These are phyloP conservation scores for Drosophila kikkawai DNA, from an alignment of 1,140 invertebrate genomes.

Conservation along the genomic window DNA sequence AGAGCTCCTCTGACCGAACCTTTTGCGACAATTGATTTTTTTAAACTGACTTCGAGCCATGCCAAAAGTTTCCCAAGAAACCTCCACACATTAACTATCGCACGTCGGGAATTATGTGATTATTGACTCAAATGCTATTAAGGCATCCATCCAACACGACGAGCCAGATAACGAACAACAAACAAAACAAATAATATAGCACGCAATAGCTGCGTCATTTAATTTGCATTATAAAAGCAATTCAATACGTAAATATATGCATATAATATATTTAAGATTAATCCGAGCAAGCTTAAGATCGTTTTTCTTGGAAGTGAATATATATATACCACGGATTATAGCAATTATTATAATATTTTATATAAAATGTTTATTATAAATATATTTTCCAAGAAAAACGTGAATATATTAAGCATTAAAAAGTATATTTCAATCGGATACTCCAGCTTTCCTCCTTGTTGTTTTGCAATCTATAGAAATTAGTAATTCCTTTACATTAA, in stretches of 20 bases:
- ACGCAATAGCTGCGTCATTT: background rate
- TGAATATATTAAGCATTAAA: background rate
- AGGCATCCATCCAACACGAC: slow-evolving; percentile 23
- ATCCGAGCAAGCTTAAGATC: background rate
- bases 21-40: background rate
- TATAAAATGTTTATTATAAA: background rate
- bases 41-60: background rate
- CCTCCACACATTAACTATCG: slow-evolving; percentile 23
- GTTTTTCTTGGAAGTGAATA: background rate
- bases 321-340: background rate
- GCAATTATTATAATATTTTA: background rate
- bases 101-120: slow-evolving; percentile 21
- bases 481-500: background rate
- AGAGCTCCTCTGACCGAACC: background rate
- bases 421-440: background rate
- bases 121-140: slow-evolving; percentile 31
- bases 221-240: background rate
- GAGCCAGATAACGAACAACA: slow-evolving; percentile 11
- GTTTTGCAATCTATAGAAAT: background rate
- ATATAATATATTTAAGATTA: background rate
- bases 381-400: background rate
- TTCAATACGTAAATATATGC: background rate
- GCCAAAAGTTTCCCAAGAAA: slow-evolving; percentile 6
- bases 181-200: slow-evolving; percentile 3
- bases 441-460: background rate